Conservation (phyloP, 2,888 invertebrate genomes). For the Acrocyrtus sp. region DNA sequence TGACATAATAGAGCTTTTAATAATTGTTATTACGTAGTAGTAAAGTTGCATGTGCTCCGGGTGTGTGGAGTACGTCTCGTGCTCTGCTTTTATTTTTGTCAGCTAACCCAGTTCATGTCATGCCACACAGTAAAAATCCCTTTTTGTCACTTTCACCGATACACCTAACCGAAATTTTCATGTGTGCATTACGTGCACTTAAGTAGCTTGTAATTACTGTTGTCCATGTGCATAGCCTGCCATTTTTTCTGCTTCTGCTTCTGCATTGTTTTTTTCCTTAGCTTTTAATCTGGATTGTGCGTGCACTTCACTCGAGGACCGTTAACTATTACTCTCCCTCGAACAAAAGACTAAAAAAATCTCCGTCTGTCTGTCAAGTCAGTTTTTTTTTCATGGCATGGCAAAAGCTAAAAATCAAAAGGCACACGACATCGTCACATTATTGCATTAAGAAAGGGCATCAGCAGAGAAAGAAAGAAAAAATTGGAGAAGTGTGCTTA, state of each 20-base stretch:
- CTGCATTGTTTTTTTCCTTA: slow-evolving; percentile 16
- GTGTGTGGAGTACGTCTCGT: not conserved
- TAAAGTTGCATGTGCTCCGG: slow-evolving; percentile 18
- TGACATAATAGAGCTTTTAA: too few species aligned
- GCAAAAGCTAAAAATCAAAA: too few species aligned
- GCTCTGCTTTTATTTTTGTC: too few species aligned
- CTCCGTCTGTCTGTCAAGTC: too few species aligned
- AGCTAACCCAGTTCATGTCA: slow-evolving; percentile 6
- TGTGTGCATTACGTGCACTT: slow-evolving; percentile 49
- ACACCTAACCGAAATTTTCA: slow-evolving; percentile 38
- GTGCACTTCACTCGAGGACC: slow-evolving; percentile 38
- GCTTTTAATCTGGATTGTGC: slow-evolving; percentile 48
- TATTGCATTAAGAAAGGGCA: slow-evolving; percentile 1
- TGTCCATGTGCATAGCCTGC: slow-evolving; percentile 45
- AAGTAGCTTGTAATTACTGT: slow-evolving; percentile 46
- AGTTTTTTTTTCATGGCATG: too few species aligned
- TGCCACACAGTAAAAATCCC: slow-evolving; percentile 12
- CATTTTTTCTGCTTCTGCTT: slow-evolving; percentile 21
- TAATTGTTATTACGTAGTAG: not conserved
- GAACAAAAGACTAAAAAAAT: too few species aligned
- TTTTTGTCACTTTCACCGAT: slow-evolving; percentile 49
- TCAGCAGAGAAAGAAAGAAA: slow-evolving; percentile 24
- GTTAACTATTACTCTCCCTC: slow-evolving; percentile 33
- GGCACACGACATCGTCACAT: slow-evolving; percentile 35
- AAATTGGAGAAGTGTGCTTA: slow-evolving; percentile 31